phyloP scores from a whole-genome alignment of 2,113 vertebrate genomes.

The Psettodes erumei region DNA sequence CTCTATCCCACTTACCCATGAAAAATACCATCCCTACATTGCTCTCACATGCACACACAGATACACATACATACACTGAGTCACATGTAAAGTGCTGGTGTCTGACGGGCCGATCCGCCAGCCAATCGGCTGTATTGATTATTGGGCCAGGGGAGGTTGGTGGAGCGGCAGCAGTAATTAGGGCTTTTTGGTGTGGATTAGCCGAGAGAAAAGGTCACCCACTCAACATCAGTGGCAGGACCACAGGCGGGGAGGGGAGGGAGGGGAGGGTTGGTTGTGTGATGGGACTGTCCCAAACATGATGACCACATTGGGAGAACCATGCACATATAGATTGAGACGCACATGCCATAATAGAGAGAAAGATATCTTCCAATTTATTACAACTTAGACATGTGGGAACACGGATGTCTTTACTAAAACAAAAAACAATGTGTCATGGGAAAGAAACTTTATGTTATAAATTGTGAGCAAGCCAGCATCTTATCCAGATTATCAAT shows the following conservation, averaged over 20 bases:
- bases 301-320: constrained; percentile 35
- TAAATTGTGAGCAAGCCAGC: neutral
- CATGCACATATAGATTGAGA: neutral
- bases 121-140: constrained; percentile 95
- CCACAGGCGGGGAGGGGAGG: constrained; percentile 76
- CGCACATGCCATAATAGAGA: neutral
- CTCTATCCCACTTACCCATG: neutral
- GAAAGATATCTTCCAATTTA: neutral
- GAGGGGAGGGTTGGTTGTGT: constrained; percentile 37
- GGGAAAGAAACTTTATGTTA: neutral
- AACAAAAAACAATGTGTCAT: no score
- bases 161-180: constrained; percentile 98
- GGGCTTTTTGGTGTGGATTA: constrained; percentile 99
- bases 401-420: no score
- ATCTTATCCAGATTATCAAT: neutral
- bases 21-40: constrained; percentile 22
- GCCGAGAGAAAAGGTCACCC: constrained; percentile 97
- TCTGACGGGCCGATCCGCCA: constrained; percentile 93
- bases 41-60: constrained; percentile 7
- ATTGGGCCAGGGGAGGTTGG: constrained; percentile 88
- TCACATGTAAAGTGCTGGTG: constrained; percentile 73
- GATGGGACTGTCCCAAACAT: constrained; percentile 54
- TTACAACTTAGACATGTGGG: no score
- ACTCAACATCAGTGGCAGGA: constrained; percentile 93
- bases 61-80: constrained; percentile 36